These are phyloP conservation scores for Phaetusa simplex DNA, from an alignment of 2,113 vertebrate genomes.

Conservation along the genomic window DNA sequence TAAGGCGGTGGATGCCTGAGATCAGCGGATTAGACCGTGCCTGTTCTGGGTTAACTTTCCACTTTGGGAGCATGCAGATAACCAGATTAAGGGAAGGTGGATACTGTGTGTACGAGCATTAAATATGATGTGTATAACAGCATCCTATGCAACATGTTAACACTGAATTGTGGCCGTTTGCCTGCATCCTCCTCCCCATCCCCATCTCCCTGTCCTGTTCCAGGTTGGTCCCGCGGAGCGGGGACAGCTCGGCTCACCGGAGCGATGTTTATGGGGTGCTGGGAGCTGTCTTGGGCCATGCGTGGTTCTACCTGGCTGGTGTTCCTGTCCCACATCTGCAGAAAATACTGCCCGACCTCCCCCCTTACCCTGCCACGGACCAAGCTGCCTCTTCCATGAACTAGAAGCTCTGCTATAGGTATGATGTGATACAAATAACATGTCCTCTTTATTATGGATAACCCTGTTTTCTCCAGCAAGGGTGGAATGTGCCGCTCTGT, in stretches of 20 bases:
- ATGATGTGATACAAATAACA: rapidly evolving
- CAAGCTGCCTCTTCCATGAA: neutral
- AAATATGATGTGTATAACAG: neutral
- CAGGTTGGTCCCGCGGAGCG: neutral
- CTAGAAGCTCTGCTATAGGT: neutral
- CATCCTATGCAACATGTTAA: rapidly evolving
- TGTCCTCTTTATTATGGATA: rapidly evolving
- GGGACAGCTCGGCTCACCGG: neutral
- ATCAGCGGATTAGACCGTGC: rapidly evolving
- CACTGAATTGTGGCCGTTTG: rapidly evolving
- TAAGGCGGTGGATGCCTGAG: neutral
- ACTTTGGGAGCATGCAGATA: neutral
- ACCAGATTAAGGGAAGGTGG: neutral
- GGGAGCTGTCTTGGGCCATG: neutral
- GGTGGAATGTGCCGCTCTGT: neutral
- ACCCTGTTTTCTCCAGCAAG: neutral
- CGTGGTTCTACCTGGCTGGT: neutral
- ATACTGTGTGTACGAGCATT: neutral
- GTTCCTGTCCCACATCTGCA: neutral
- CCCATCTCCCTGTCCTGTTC: neutral
- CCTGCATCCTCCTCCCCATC: neutral
- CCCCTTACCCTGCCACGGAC: neutral
- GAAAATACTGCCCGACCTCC: neutral
- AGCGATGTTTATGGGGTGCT: neutral
- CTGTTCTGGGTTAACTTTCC: neutral